phyloP scores from a whole-genome alignment of 2,888 invertebrate species.

The Thymelicus sylvestris region DNA sequence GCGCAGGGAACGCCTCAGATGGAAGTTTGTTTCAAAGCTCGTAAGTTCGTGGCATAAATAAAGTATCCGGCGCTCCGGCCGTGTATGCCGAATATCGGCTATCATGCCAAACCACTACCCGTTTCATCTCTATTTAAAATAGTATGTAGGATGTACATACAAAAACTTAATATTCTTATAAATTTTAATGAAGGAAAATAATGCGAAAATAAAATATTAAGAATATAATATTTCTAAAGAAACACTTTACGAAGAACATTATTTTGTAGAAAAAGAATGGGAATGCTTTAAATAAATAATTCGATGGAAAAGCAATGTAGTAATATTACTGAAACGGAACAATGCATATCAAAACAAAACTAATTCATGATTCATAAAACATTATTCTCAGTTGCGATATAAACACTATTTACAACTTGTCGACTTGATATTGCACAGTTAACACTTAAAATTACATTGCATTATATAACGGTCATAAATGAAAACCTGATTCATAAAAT shows the following conservation, averaged over 20 bases:
- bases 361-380: slow-evolving; percentile 58
- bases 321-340: slow-evolving; percentile 55
- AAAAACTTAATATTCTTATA: slow-evolving; percentile 54
- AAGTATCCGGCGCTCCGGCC: no score
- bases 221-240: slow-evolving; percentile 77
- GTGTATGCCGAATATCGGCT: no score
- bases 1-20: no score
- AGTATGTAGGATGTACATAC: background rate
- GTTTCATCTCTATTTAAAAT: no score
- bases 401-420: slow-evolving; percentile 70
- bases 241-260: slow-evolving; percentile 68
- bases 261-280: slow-evolving; percentile 64
- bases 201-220: slow-evolving; percentile 78
- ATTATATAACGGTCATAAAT: slow-evolving; percentile 50
- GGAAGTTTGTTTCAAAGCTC: no score
- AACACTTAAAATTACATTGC: slow-evolving; percentile 79
- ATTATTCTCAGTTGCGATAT: slow-evolving; percentile 47
- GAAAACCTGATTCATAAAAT: slow-evolving; percentile 38
- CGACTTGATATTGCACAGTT: slow-evolving; percentile 76
- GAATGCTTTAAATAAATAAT: slow-evolving; percentile 79
- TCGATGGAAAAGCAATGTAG: slow-evolving; percentile 65
- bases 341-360: slow-evolving; percentile 55
- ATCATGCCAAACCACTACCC: no score
- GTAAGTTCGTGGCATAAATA: no score
- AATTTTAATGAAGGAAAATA: slow-evolving; percentile 80